phyloP scores from a whole-genome alignment of 2,888 invertebrate genomes.

The Drosophila crucigera region DNA sequence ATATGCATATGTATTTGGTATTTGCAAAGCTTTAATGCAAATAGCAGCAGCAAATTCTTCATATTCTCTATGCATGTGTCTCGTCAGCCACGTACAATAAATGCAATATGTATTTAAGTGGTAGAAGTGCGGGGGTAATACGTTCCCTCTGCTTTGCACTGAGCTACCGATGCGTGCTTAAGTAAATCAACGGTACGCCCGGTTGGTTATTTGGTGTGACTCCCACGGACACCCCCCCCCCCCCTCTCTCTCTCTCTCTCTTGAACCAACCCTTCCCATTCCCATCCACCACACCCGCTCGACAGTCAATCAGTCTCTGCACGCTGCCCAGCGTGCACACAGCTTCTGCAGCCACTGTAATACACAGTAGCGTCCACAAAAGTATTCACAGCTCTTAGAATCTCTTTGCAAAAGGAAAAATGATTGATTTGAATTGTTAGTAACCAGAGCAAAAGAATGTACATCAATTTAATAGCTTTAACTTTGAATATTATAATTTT shows the following conservation, averaged over 20 bases:
- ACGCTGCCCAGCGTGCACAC: constrained; percentile 6
- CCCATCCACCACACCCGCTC: not conserved
- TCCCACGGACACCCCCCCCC: not conserved
- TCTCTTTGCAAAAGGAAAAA: not conserved
- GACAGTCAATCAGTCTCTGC: constrained; percentile 38
- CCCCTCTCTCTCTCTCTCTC: not conserved
- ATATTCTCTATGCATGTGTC: constrained; percentile 26
- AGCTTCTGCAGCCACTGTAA: not conserved
- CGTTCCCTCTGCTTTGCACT: constrained; percentile 22
- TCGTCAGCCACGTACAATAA: constrained; percentile 18
- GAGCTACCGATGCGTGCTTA: constrained; percentile 57
- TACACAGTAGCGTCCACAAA: constrained; percentile 32
- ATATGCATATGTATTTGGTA: constrained; percentile 36
- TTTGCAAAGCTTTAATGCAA: constrained; percentile 56
- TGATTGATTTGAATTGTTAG: not conserved
- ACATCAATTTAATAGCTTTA: not conserved
- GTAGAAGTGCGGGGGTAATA: not conserved
- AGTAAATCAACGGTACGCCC: constrained; percentile 54
- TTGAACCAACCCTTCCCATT: not conserved
- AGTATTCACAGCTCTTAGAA: not conserved
- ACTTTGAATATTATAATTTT: not conserved
- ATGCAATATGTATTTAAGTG: not conserved
- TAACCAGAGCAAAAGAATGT: not conserved
- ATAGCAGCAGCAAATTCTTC: constrained; percentile 55
- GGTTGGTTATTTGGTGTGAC: constrained; percentile 35